A percentile compares a stretch with the other conserved stretches of the same genome.
Conservation (phyloP, 2,797 vertebrate genomes). For the Pelochelys cantorii region DNA sequence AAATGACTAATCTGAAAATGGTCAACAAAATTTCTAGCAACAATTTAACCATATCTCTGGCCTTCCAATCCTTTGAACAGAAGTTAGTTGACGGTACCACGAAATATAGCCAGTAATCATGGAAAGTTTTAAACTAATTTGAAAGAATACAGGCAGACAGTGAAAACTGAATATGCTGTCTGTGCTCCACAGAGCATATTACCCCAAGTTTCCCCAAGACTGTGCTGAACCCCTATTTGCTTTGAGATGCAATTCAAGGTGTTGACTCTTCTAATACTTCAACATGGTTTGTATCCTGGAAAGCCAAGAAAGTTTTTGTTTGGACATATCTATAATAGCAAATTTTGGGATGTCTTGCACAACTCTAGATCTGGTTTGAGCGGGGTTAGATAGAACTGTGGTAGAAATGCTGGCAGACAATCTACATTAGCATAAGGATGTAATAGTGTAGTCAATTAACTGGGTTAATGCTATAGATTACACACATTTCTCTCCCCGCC, state of each 20-base stretch:
- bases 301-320: background rate
- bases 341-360: background rate
- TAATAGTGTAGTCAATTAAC: no score
- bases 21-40: constrained; percentile 68
- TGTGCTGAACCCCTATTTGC: background rate
- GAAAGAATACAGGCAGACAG: background rate
- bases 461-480: no score
- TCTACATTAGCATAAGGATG: background rate
- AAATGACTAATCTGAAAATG: constrained; percentile 38
- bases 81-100: constrained; percentile 44
- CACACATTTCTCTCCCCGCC: no score
- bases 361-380: background rate
- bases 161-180: background rate
- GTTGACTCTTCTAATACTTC: background rate
- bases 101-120: constrained; percentile 34
- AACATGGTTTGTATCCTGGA: background rate
- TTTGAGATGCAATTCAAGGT: background rate
- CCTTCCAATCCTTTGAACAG: constrained; percentile 45
- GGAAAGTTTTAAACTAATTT: background rate
- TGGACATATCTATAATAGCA: background rate
- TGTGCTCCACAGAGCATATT: background rate
- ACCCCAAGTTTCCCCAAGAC: background rate
- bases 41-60: constrained; percentile 53
- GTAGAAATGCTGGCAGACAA: rapidly evolving
- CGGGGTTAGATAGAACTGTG: rapidly evolving